These are phyloP conservation scores for Peromyscus nudipes DNA, from an alignment of 2,797 vertebrate species.

Conservation along the genomic window DNA sequence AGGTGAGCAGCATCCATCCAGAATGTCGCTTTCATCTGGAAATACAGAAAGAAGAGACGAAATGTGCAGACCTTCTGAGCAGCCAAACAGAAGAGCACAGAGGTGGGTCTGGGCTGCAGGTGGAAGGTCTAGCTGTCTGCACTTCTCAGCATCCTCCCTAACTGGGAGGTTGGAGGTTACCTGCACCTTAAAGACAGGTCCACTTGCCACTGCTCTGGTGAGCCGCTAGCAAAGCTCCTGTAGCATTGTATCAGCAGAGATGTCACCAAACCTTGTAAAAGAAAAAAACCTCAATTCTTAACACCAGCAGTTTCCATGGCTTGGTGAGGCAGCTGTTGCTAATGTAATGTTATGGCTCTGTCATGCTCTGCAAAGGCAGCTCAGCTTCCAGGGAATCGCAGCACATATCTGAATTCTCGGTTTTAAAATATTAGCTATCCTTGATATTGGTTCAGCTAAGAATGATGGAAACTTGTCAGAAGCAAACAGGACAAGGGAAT, in stretches of 20 bases:
- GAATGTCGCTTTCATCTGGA: constrained; percentile 90
- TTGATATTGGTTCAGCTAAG: background rate
- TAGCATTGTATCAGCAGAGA: background rate
- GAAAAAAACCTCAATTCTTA: background rate
- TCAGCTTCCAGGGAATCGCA: background rate
- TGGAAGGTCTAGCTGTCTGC: rapidly evolving
- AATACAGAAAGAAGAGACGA: constrained; percentile 88
- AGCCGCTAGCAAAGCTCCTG: background rate
- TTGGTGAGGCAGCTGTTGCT: background rate
- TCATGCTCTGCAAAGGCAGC: background rate
- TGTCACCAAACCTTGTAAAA: background rate
- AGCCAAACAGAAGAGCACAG: constrained; percentile 80
- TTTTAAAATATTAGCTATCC: constrained; percentile 44
- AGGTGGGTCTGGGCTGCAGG: constrained; percentile 78
- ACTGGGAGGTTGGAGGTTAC: too few species aligned
- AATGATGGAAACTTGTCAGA: constrained; percentile 17
- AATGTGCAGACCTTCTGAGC: constrained; percentile 86
- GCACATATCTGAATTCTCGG: constrained; percentile 3
- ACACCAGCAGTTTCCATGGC: background rate
- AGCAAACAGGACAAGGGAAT: constrained; percentile 11
- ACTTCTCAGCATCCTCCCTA: background rate
- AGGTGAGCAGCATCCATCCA: constrained; percentile 89
- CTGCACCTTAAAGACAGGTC: background rate
- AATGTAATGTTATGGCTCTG: background rate
- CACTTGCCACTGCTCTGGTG: background rate